These are phyloP conservation scores for cattle (Bos taurus) DNA, from an alignment of 2,113 vertebrate species.

Conservation along the genomic window ARS-UCD2.0 NC_037332.1:84062001-84062500, in stretches of 20 bases:
- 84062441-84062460: not conserved
- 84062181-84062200: not conserved
- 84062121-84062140: not conserved
- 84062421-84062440: not conserved
- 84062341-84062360: not conserved
- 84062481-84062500: not conserved
- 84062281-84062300: not conserved
- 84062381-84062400: not conserved
- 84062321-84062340: fast-evolving
- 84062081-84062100: not conserved
- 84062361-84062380: not conserved
- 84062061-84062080: not conserved
- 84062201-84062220: not conserved
- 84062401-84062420: not conserved
- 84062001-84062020: not conserved
- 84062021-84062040: not conserved
- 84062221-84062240: not conserved
- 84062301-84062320: not conserved
- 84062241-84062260: not conserved
- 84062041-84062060: not conserved
- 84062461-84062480: not conserved
- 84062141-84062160: not conserved
- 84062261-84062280: not conserved
- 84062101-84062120: not conserved
- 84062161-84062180: not conserved